Base-by-base conservation (phyloP, 1,140 invertebrate genomes). In the Agrilus planipennis region DNA sequence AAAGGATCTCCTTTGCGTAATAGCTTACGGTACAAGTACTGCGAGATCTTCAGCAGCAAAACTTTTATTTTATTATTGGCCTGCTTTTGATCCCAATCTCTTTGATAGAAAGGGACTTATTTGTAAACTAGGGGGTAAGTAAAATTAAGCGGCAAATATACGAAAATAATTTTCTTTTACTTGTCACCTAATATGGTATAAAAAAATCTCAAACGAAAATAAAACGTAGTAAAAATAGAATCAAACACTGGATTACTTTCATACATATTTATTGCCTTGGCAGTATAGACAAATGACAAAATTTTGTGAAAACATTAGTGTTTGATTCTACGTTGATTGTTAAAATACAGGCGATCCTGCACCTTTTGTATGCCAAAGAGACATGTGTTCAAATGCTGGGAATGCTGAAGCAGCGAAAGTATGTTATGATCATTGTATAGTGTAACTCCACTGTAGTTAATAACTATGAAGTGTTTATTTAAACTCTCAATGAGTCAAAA, bases 41-140 rank as follows among this genome's bases (percentile, higher is more conserved):
- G 87, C 93, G 0, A 68, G 91, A 42, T 77, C 87, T 32, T 89
- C 91, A 2, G 94, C 95, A 12, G 89, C 90, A 28, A 95, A 97
- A 68, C 70, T 99, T 17, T 72, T 99, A 12, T 98, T 99, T 64
- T 92, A 96, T 66, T 99, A 99, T 62, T 99, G 95, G 93, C 95
- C 95, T n/a, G 84, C 92, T 2, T 85, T 97, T 50, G 94, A 96
- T 69, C 84, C 91, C 14, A 86, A 86, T 55, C 73, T 93, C 2
- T 86, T 91, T 54, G 93, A 97, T 60, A 72, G 90, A 30, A 84
- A 87, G 56, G 81, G 84, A 0, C 73, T 92, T 22, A 78, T 92
- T 36, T 83, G 89, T 46, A 92, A 90, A 68, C 82, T 92, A 59
- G 80, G 85, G 44, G 88, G 89, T 91, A 61, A 72, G 71, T 62